Base-by-base conservation (phyloP, 2,797 vertebrate species). In the Melanitta fusca region DNA sequence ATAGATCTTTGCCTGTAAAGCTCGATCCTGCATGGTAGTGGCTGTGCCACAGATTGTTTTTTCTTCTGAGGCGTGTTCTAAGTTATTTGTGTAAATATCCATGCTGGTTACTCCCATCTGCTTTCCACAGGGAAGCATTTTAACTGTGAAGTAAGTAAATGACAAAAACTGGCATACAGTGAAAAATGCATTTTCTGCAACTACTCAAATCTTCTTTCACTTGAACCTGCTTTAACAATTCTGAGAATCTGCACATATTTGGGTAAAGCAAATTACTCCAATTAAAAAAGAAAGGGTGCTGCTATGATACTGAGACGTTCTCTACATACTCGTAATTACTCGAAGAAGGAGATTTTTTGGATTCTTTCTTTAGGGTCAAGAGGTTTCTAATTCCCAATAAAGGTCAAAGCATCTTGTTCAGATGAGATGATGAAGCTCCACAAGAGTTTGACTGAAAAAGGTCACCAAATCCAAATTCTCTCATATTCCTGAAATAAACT, bases 401-500 rank as follows among this genome's bases (percentile, higher is more conserved):
- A 95, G 91, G 90, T 95, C 93, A 95, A 85, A 87, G 61, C 32
- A 61, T 78, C 64, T 93, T 27, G 43, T 53, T 93, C 86, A 87
- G 69, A 87, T 82, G 36, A 39, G n/a, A 85, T 41, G 86, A 94
- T 87, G 74, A 93, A 93, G 83, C 69, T 95, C 57, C 21, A 87
- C 21, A 20, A 92, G 36, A 73, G 39, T 77, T n/a, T 58, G 65
- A 82, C 47, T 71, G 83, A 91, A 91, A 94, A 95, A 95, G 71
- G 88, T 95, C 94, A 94, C 58, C 60, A 95, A 88, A 93, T 75
- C 83, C 68, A 94, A 95, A 82, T n/a, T 73, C 38, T 80, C 54
- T 80, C 58, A 75, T 65, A 82, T 47, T 87, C 90, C 73, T 92
- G 47, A 92, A 92, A 95, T 80, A 78, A 94, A 83, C 45, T 91